phyloP scores from a whole-genome alignment of 2,797 vertebrate genomes.

The Tolypeutes matacus region DNA sequence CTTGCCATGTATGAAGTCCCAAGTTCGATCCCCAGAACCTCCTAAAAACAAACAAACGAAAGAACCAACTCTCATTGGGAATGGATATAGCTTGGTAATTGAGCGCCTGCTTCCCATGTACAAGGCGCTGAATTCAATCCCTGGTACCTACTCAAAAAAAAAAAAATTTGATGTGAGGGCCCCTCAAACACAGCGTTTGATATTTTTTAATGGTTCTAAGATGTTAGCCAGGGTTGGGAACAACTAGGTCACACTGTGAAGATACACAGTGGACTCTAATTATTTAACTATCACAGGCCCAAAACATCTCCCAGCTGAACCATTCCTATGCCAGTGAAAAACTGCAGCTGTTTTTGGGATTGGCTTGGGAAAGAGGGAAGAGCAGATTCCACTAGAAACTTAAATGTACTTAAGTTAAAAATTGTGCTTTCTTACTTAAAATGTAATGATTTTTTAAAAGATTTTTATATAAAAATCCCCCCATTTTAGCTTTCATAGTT shows the following conservation, averaged over 20 bases:
- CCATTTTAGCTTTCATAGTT: conserved; percentile 24
- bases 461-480: not conserved
- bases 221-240: not conserved
- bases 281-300: not conserved
- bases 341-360: too few species aligned
- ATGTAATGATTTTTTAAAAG: not conserved
- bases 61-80: too few species aligned
- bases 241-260: not conserved
- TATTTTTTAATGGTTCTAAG: not conserved
- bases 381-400: not conserved
- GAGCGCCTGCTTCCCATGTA: too few species aligned
- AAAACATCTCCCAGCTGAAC: not conserved
- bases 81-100: too few species aligned
- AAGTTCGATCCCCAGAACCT: too few species aligned
- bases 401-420: not conserved
- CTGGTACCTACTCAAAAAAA: too few species aligned
- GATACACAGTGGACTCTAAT: not conserved
- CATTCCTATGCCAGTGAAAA: not conserved
- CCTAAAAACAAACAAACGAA: too few species aligned
- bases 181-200: not conserved
- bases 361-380: not conserved
- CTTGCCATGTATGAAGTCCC: too few species aligned
- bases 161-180: not conserved
- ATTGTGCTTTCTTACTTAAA: conserved; percentile 33
- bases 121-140: too few species aligned